A percentile compares a stretch with the other conserved stretches of the same genome.
Evolutionary conservation across 2,113 vertebrate species (phyloP).

Genomic region (Elachura formosa): DNA sequence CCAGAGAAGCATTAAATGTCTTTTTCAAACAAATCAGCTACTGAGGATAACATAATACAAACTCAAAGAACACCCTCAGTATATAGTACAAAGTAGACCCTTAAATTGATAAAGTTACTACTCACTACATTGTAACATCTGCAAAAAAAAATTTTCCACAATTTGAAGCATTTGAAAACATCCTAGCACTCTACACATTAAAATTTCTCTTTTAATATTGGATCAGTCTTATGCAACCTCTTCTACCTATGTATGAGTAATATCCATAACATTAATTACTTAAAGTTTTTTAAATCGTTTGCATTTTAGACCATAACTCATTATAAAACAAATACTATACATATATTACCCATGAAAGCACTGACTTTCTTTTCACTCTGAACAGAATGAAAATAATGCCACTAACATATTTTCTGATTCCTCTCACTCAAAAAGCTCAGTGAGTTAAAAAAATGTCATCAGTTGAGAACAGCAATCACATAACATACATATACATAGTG

Average conservation of each 20-base stretch:
- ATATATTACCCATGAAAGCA: not conserved
- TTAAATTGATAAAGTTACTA: not conserved
- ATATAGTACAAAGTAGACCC: not conserved
- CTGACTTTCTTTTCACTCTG: slow-evolving; percentile 17
- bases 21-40: not conserved
- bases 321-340: not conserved
- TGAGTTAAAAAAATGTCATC: slow-evolving; percentile 47
- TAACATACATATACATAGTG: not conserved
- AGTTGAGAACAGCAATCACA: not conserved
- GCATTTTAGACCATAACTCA: not conserved
- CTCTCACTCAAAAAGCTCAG: not conserved
- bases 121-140: not conserved
- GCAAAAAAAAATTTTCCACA: not conserved
- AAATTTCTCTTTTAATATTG: not conserved
- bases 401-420: not conserved
- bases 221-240: not conserved
- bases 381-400: slow-evolving; percentile 15
- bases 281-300: not conserved
- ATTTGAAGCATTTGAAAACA: not conserved
- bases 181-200: not conserved
- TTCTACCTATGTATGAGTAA: not conserved
- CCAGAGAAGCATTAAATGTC: not conserved
- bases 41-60: not conserved
- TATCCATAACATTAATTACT: not conserved
- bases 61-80: not conserved